Evolutionary conservation across 2,888 invertebrate genomes (phyloP).

Genomic region (Drosophila affinis): DNA sequence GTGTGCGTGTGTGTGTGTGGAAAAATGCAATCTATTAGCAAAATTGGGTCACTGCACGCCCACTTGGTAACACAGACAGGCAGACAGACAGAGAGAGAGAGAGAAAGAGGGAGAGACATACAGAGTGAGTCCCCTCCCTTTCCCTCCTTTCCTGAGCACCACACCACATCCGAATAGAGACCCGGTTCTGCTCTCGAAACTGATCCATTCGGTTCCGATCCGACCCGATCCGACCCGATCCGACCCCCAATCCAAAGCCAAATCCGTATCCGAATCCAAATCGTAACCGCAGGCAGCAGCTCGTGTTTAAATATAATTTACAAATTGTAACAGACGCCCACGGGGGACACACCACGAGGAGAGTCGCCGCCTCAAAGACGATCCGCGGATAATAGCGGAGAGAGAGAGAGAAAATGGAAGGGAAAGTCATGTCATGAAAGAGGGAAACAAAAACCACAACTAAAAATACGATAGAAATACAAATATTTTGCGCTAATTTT

Average conservation of each 20-base stretch:
- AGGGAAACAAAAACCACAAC: constrained; percentile 54
- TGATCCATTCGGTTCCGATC: constrained; percentile 37
- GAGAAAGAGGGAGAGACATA: neutral
- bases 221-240: constrained; percentile 30
- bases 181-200: constrained; percentile 31
- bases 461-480: constrained; percentile 60
- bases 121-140: neutral
- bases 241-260: constrained; percentile 21
- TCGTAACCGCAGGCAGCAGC: constrained; percentile 18
- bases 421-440: neutral
- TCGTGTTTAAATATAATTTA: constrained; percentile 72
- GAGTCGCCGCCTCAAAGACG: neutral
- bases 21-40: constrained; percentile 75
- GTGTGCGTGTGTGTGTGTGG: constrained; percentile 33
- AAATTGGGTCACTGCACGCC: constrained; percentile 77
- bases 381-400: neutral
- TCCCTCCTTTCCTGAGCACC: constrained; percentile 5
- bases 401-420: neutral
- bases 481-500: constrained; percentile 46
- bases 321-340: constrained; percentile 54
- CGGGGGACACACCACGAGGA: constrained; percentile 15
- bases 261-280: constrained; percentile 16
- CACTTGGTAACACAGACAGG: constrained; percentile 63
- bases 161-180: neutral
- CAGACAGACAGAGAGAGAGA: neutral